Percentiles rank a stretch among this genome's conserved stretches.
phyloP scores from a whole-genome alignment of 2,888 invertebrate genomes.

The Chymomyza procnemis region DNA sequence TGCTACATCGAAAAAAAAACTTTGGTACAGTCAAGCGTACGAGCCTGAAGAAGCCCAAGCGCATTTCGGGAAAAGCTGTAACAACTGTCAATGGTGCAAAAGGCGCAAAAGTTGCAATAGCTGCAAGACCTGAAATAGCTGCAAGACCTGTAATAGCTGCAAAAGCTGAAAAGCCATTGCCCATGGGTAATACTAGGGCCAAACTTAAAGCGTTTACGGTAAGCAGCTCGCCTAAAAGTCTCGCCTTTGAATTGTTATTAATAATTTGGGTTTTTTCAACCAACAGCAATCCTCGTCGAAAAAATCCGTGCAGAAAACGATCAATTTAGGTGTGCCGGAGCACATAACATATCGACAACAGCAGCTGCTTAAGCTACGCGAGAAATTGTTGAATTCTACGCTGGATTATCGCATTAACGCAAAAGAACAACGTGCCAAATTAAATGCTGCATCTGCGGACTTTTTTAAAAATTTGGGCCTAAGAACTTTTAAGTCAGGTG shows the following conservation, averaged over 20 bases:
- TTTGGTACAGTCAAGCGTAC: background rate
- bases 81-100: too few relatives aligned
- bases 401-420: background rate
- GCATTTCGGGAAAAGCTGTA: background rate
- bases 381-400: background rate
- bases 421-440: background rate
- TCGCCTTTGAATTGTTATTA: too few relatives aligned
- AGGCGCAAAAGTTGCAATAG: too few relatives aligned
- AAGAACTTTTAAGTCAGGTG: background rate
- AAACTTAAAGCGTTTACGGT: too few relatives aligned
- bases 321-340: background rate
- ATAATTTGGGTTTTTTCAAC: too few relatives aligned
- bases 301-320: background rate
- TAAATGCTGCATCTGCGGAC: constrained; percentile 14
- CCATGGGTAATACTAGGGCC: too few relatives aligned
- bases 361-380: background rate
- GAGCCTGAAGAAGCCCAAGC: background rate
- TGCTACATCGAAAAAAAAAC: background rate
- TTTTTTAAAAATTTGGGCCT: constrained; percentile 30
- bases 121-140: too few relatives aligned
- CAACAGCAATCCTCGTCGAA: too few relatives aligned
- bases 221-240: too few relatives aligned
- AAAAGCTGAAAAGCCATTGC: too few relatives aligned
- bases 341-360: background rate
- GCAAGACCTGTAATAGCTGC: too few relatives aligned